Evolutionary conservation across 2,113 vertebrate genomes (phyloP), one percentile per base, ranked within the genome.

Genomic region (Peromyscus leucopus): DNA sequence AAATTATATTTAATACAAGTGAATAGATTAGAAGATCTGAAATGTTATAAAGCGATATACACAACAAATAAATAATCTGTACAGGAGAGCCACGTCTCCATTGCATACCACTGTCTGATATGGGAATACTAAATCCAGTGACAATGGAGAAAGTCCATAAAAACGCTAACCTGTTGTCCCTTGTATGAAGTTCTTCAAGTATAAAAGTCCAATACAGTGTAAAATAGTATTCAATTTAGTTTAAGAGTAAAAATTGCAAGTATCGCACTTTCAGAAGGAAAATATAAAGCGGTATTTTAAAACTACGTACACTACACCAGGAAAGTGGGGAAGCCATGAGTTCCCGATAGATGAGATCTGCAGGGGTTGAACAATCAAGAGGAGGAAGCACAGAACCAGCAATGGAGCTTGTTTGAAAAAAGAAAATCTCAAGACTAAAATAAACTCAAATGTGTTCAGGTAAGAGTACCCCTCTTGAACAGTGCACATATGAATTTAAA

Each of bases 101-200:
- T 99, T 99, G 97, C 97, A 97, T 99, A 99, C 99, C 99, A 99
- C 99, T 99, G 98, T 98, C 98, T 98, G 99, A 98, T 98, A 98
- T 96, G 98, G 96, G 98, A 99, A 99, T 99, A 99, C 98, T 99
- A 99, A 99, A 99, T 99, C 99, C 99, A 99, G 99, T 99, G 99
- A 99, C 99, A 99, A 99, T 99, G 99, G 99, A 99, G 99, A 99
- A 99, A 99, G 98, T 99, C 98, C 99, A 99, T 99, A 99, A 99
- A 99, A 99, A 99, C 98, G 98, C 99, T 99, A 99, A 99, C 98
- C 99, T 99, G 99, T 99, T 99, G 99, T 99, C 99, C 99, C 99
- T 99, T 99, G 99, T 99, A 99, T 99, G 99, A 99, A 99, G 99
- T 99, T 99, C 99, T 99, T 99, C 99, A 99, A 99, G 99, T 99